Evolutionary conservation across 2,888 invertebrate genomes (phyloP), one percentile per base, ranked within the genome.

Genomic region (Pachydiplax longipennis): DNA sequence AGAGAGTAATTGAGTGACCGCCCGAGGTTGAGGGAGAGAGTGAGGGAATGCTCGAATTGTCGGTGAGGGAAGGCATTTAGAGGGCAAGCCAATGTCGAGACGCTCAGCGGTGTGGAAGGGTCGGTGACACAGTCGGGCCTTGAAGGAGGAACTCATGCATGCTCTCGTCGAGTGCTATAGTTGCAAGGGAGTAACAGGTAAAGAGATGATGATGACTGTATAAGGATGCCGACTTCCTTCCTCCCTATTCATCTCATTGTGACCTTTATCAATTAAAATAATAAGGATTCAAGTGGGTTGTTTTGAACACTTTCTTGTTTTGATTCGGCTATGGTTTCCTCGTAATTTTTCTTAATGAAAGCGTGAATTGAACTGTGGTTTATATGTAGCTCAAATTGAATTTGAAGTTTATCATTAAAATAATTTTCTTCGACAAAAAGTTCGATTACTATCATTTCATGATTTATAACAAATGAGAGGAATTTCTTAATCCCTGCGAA

Each of bases 41-140:
- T 18, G 10, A 4, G 18, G 10, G 65, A 25, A 25, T 4, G 61
- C 5, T 18, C 18, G n/a, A n/a, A n/a, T 18, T 61, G n/a, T n/a
- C 22, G n/a, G 65, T 6, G 13, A 65, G n/a, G 65, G n/a, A 13
- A n/a, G 25, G 73, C 25, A 31, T 73, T 73, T 83, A n/a, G 61
- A 87, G 87, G 61, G 65, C 65, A 87, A 87, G 35, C 65, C 87
- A 87, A 87, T 87, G 87, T 37, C 87, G 61, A 61, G 83, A 53
- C 82, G 25, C 48, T 10, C 22, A 31, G 48, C 31, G 48, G 48
- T 48, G 82, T 82, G 82, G 82, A 40, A 48, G 87, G 87, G 61
- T 61, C 87, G 87, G 58, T 83, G 83, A 83, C 83, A 18, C 58
- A 58, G 35, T 48, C 31, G 58, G 13, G 31, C 15, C 25, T 44